phyloP scores from a whole-genome alignment of 2,797 vertebrate genomes.

The Anniella stebbinsi region DNA sequence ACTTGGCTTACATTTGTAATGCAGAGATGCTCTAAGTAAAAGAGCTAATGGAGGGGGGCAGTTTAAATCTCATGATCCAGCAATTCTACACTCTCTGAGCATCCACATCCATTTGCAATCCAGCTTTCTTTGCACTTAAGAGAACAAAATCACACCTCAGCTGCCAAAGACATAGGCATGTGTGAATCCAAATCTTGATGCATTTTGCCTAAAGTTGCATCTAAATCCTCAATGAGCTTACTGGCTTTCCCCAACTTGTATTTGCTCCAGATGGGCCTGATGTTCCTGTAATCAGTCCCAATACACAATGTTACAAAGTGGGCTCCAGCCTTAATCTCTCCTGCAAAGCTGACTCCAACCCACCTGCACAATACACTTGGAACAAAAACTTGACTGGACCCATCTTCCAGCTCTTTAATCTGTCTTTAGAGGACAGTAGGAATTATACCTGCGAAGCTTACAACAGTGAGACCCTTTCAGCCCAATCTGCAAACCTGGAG shows the following conservation, averaged over 20 bases:
- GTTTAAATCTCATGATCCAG: background rate
- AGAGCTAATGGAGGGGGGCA: too few relatives aligned
- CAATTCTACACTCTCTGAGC: background rate
- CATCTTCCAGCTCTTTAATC: background rate
- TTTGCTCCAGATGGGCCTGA: conserved; percentile 64
- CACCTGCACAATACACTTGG: conserved; percentile 51
- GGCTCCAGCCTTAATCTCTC: conserved; percentile 38
- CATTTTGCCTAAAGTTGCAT: background rate
- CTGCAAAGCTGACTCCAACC: conserved; percentile 49
- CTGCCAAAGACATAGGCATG: background rate
- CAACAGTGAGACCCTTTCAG: conserved; percentile 35
- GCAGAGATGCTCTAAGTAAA: background rate
- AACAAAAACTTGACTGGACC: background rate
- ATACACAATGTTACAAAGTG: accelerated
- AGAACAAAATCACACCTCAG: background rate
- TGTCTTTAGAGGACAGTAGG: conserved; percentile 16
- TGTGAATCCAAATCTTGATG: too few relatives aligned
- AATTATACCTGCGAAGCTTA: conserved; percentile 39
- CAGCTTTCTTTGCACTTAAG: background rate
- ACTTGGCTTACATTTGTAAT: background rate
- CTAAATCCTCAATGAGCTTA: too few relatives aligned
- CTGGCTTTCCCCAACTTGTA: background rate
- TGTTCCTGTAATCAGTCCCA: conserved; percentile 29
- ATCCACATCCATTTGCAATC: background rate
- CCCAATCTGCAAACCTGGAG: background rate